Base-by-base conservation (phyloP, 2,797 vertebrate genomes). In the Myotis myotis region DNA sequence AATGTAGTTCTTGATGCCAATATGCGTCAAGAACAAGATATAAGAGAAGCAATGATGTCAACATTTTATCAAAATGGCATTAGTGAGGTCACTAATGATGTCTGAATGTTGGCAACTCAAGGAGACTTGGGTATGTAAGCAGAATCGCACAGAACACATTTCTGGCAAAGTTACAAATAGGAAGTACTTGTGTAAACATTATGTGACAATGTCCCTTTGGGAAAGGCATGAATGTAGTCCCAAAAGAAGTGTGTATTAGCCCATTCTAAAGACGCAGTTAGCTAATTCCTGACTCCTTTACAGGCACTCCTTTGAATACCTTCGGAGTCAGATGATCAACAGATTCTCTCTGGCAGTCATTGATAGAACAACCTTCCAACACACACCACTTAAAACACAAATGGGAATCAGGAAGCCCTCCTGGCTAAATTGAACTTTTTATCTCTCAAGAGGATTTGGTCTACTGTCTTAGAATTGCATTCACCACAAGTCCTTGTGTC, bases 111-210 rank as follows among this genome's bases (percentile, higher is more conserved):
- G 82, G 93, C 88, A 93, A 53, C 55, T 85, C 51, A 7, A 38
- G 47, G 44, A 49, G 55, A 53, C 66, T 87, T 33, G 23, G 68
- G 62, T 81, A 41, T 85, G 49, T 75, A 38, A 89, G 38, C 88
- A 92, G 87, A 89, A 49, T 81, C 51, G 79, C 78, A 30, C 28
- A 75, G 88, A 87, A 60, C 64, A 66, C 51, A 33, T 71, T 49
- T 64, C 91, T 93, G 90, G 88, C 89, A 84, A 93, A 66, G 74
- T 41, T 33, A 83, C 90, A 85, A 62, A 79, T 9, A 88, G 95
- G 78, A 94, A 95, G 88, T 82, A 53, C 94, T 97, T 95, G 81
- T 94, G 66, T 51, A 84, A 96, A 97, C 82, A 82, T 13, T 57
- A 53, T 75, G 68, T 66, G 87, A 96, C 94, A 95, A 57, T 62